Conservation (phyloP, 1,140 invertebrate species). For the Brachionus asplanchnoidis region DNA sequence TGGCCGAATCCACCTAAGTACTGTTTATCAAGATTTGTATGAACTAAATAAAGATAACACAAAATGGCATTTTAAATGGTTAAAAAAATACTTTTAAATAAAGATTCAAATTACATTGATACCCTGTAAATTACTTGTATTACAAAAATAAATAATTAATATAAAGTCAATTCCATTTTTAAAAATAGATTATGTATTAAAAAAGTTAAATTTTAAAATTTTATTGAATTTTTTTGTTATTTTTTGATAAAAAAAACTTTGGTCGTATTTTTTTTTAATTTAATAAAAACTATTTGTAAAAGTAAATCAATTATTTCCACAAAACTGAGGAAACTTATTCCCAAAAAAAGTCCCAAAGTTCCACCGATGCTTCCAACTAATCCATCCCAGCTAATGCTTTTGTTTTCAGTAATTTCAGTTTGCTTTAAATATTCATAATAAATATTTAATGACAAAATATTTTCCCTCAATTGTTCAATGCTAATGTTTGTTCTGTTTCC, state of each 20-base stretch:
- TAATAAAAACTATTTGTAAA: background rate
- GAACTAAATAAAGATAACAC: too few species aligned
- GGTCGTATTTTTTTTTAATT: background rate
- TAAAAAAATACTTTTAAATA: too few species aligned
- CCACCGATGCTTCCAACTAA: background rate
- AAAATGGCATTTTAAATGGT: too few species aligned
- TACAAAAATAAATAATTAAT: too few species aligned
- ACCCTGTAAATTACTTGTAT: too few species aligned
- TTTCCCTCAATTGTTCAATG: background rate
- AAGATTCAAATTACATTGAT: too few species aligned
- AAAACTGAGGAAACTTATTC: background rate
- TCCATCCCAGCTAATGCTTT: background rate
- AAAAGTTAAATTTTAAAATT: too few species aligned
- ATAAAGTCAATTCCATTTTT: too few species aligned
- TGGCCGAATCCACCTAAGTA: too few species aligned
- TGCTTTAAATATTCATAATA: conserved; percentile 4
- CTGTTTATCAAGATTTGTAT: too few species aligned
- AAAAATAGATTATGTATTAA: too few species aligned
- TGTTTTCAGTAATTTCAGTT: conserved; percentile 19
- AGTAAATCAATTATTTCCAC: background rate
- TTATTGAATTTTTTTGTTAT: background rate
- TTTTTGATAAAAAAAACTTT: background rate
- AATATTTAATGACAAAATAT: background rate
- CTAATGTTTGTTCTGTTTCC: background rate
- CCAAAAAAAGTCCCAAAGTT: background rate